Conservation (phyloP, 2,797 vertebrate species). For the Pteronotus mesoamericanus region DNA sequence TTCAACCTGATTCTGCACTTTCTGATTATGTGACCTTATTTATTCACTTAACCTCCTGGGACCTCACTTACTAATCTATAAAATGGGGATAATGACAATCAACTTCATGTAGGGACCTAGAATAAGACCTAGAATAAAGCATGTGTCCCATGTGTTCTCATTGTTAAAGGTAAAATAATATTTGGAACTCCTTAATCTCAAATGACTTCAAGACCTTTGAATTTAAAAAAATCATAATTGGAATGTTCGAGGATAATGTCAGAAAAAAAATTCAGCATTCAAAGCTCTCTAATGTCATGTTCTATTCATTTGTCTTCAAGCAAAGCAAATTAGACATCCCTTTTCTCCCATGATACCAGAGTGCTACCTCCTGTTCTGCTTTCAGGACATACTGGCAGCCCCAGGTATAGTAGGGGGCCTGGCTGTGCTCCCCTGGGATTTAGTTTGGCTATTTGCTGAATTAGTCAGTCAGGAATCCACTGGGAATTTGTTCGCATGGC, state of each 20-base stretch:
- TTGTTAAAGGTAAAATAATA: background rate
- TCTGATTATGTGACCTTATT: background rate
- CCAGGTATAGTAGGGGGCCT: fast-evolving
- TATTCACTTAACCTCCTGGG: background rate
- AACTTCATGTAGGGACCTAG: background rate
- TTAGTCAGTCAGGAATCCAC: background rate
- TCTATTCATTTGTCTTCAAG: background rate
- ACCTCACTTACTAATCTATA: background rate
- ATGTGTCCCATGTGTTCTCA: background rate
- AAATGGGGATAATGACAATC: background rate
- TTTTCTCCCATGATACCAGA: background rate
- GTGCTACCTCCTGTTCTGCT: background rate
- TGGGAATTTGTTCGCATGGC: background rate
- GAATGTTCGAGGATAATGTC: background rate
- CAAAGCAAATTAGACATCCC: background rate
- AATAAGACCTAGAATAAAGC: background rate
- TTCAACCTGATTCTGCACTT: background rate
- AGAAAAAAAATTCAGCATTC: background rate
- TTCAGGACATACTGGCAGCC: too few species aligned
- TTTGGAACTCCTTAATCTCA: background rate
- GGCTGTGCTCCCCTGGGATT: background rate
- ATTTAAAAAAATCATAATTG: background rate
- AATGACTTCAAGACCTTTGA: background rate
- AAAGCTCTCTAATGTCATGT: background rate
- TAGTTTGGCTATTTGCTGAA: background rate